Evolutionary conservation across 1,140 invertebrate genomes (phyloP), one percentile per base, ranked within the genome.

Genomic region (Drosophila sturtevanti): DNA sequence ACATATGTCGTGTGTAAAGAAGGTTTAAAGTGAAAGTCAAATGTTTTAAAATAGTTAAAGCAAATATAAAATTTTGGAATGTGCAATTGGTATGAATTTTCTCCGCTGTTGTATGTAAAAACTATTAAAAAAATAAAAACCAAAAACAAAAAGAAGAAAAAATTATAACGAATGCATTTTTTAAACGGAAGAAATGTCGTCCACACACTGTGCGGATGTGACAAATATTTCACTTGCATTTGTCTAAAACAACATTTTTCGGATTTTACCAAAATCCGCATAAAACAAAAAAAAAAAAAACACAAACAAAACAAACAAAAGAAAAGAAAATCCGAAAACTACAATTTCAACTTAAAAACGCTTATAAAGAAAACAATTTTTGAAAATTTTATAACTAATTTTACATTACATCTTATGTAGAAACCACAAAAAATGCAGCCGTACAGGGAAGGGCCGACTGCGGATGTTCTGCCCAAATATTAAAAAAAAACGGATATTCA

Each of bases 321-420:
- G 58, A 77, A 59, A 55, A 44, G 51, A 62, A 67, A 69, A 60
- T 56, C 84, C 79, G 75, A 77, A 81, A 84, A 89, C 84, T 89
- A 89, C 84, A 89, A 89, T 89, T 87, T 89, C 84, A 89, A 89
- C 84, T 89, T 89, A 71, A 87, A 89, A 84, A 74, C 84, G 84
- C 84, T 89, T 89, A 89, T 79, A 82, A 87, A 81, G 70, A 87
- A 89, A 89, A 89, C 72, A 84, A 89, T 84, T 89, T 89, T 84
- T 80, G 64, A 89, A 80, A 77, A 67, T 73, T 89, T 84, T 82
- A 74, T 77, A 84, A 80, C 64, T 89, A 81, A 78, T 89, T 89
- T 89, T 74, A 90, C 70, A 78, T 89, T 89, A 80, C 54, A 58
- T 85, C 60, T 67, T 89, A 66, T 69, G 77, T 84, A 71, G 73